These are phyloP conservation scores for Parascotia fuliginaria DNA, from an alignment of 2,888 invertebrate species.

Conservation along the genomic window DNA sequence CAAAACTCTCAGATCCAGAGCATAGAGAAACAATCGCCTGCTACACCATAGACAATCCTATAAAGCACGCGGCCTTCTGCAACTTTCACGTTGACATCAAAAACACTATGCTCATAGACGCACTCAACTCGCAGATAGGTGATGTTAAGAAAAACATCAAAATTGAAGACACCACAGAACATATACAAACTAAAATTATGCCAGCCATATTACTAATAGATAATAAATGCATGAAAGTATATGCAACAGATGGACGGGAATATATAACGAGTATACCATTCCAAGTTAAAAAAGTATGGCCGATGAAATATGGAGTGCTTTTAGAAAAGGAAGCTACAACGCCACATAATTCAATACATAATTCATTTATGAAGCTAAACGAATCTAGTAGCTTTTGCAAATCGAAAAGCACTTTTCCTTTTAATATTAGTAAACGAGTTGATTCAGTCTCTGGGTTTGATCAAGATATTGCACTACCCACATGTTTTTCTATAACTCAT, in stretches of 20 bases:
- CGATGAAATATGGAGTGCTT: constrained; percentile 93
- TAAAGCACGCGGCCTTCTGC: constrained; percentile 93
- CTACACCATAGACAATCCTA: constrained; percentile 93
- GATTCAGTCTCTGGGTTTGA: constrained; percentile 73
- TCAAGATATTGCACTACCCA: constrained; percentile 87
- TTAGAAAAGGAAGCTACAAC: constrained; percentile 89
- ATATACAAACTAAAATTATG: constrained; percentile 82
- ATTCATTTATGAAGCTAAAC: constrained; percentile 69
- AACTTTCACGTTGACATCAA: constrained; percentile 82
- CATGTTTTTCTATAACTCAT: constrained; percentile 94
- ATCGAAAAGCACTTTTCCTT: constrained; percentile 57
- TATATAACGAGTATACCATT: constrained; percentile 92
- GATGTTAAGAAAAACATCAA: constrained; percentile 80
- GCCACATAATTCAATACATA: constrained; percentile 64
- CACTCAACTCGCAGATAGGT: constrained; percentile 77
- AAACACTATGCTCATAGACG: constrained; percentile 84
- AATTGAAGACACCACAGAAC: constrained; percentile 80
- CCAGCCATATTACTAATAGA: constrained; percentile 91
- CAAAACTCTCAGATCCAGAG: constrained; percentile 80
- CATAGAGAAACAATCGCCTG: constrained; percentile 87
- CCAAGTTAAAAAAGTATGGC: constrained; percentile 93
- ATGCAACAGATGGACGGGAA: constrained; percentile 92
- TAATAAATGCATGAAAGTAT: constrained; percentile 90
- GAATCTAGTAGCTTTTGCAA: constrained; percentile 71
- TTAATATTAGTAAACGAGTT: constrained; percentile 72